phyloP scores from a whole-genome alignment of 1,140 invertebrate species.

The Camponotus vicinus region DNA sequence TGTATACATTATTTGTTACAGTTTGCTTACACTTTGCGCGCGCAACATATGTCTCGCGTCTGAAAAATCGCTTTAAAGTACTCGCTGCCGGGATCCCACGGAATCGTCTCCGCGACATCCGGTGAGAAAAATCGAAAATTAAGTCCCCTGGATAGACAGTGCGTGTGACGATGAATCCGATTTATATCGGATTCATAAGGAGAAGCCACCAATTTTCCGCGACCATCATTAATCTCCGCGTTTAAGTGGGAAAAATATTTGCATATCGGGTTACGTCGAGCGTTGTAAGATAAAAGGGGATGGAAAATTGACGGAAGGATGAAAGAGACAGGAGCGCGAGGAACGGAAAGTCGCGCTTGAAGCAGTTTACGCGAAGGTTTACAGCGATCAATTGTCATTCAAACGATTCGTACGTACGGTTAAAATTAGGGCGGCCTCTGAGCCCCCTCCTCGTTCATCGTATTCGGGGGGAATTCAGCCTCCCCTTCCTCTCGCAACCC shows the following conservation, averaged over 20 bases:
- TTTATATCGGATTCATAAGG: too few relatives aligned
- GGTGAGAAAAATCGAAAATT: constrained; percentile 80
- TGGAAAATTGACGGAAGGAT: neutral
- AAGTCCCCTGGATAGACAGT: constrained; percentile 68
- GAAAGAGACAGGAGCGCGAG: neutral
- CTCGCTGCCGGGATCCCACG: constrained; percentile 61
- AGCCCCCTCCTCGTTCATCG: neutral
- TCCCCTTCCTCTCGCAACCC: constrained; percentile 30
- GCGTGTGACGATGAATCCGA: constrained; percentile 57
- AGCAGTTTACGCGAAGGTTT: constrained; percentile 20
- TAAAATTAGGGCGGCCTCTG: constrained; percentile 78
- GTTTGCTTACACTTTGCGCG: neutral
- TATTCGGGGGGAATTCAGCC: constrained; percentile 14
- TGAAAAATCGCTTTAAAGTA: constrained; percentile 17
- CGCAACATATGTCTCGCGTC: neutral
- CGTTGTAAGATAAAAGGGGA: neutral
- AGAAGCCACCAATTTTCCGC: constrained; percentile 52
- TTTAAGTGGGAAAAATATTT: constrained; percentile 80
- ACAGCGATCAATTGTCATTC: constrained; percentile 80
- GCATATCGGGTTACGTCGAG: constrained; percentile 81
- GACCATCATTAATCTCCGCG: constrained; percentile 79
- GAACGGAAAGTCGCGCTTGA: constrained; percentile 66
- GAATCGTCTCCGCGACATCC: constrained; percentile 33
- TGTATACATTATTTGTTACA: neutral
- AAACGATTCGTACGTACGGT: constrained; percentile 79